Evolutionary conservation across 2,888 invertebrate genomes (phyloP).

Genomic region (Conus canariensis): DNA sequence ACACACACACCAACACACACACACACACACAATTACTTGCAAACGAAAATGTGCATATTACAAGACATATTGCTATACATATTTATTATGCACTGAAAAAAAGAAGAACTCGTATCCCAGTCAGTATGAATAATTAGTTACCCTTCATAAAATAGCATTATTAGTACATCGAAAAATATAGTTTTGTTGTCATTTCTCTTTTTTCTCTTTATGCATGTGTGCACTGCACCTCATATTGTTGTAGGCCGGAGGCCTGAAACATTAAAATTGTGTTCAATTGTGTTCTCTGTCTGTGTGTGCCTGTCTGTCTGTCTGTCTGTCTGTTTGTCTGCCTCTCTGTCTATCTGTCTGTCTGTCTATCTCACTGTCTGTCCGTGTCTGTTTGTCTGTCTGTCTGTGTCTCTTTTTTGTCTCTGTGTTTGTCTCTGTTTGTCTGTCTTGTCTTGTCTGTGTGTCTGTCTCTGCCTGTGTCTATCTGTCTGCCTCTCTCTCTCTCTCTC

Average conservation of each 20-base stretch:
- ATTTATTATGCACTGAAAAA: too few species aligned
- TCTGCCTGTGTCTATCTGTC: background rate
- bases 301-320: background rate
- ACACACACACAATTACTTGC: too few species aligned
- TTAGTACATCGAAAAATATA: too few species aligned
- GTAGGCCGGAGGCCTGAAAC: too few species aligned
- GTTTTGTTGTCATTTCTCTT: background rate
- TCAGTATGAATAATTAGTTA: too few species aligned
- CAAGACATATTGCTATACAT: too few species aligned
- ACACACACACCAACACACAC: too few species aligned
- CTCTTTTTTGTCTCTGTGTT: background rate
- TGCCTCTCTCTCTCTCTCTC: background rate
- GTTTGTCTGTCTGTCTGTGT: background rate
- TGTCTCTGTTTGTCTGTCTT: background rate
- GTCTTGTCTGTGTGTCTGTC: background rate
- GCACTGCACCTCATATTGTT: background rate
- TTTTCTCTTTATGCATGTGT: background rate
- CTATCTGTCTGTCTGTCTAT: background rate
- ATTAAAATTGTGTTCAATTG: too few species aligned
- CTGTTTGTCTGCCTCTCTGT: background rate
- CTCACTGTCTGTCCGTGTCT: background rate
- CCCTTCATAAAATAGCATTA: too few species aligned
- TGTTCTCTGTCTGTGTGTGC: too few species aligned
- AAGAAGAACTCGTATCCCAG: too few species aligned
- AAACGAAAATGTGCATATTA: too few species aligned